phyloP scores from a whole-genome alignment of 2,888 invertebrate species.

The Temnothorax unifasciatus region DNA sequence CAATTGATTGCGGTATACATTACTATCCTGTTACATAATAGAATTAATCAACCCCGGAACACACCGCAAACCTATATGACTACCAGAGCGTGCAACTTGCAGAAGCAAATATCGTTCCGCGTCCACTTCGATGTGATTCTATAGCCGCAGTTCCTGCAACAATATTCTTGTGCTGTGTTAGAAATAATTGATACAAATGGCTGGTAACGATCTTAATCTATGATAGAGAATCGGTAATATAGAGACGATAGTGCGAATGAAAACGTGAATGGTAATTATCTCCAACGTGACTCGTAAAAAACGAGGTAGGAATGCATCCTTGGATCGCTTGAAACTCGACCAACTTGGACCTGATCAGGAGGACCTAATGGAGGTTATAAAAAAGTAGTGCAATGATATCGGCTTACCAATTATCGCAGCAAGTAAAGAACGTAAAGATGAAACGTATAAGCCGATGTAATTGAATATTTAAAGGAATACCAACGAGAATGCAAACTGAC shows the following conservation, averaged over 20 bases:
- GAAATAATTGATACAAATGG: not conserved
- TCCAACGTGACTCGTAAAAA: not conserved
- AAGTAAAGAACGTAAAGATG: not conserved
- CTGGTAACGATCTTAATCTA: not conserved
- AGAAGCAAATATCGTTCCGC: conserved; percentile 60
- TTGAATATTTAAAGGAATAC: not conserved
- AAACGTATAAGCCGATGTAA: not conserved
- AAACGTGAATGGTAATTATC: not conserved
- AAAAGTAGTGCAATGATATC: conserved; percentile 28
- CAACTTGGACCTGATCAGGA: conserved; percentile 10
- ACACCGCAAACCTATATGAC: conserved; percentile 64
- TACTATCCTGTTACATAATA: conserved; percentile 69
- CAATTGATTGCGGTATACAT: conserved; percentile 20
- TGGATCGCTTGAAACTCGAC: conserved; percentile 18
- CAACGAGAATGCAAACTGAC: not conserved
- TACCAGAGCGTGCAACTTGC: conserved; percentile 67
- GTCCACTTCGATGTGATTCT: not conserved
- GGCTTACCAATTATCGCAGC: not conserved
- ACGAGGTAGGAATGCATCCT: conserved; percentile 37
- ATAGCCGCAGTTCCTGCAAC: not conserved
- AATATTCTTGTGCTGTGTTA: not conserved
- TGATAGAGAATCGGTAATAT: not conserved
- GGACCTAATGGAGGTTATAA: conserved; percentile 9
- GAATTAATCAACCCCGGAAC: conserved; percentile 62
- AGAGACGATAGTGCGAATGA: not conserved